These are phyloP conservation scores for Solea senegalensis DNA, from an alignment of 2,113 vertebrate genomes.

Conservation along the genomic window DNA sequence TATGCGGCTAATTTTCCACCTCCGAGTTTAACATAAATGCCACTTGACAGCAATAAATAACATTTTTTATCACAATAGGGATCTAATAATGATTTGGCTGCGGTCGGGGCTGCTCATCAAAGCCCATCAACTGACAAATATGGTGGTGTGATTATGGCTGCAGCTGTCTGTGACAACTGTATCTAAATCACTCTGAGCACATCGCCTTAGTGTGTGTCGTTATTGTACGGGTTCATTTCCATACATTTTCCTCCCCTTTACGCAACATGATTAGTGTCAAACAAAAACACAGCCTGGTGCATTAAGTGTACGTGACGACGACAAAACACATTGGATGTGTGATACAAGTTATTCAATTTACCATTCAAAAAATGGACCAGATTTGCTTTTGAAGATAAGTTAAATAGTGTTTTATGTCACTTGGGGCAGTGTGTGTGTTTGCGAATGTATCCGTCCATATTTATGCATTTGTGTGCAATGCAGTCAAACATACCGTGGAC, in stretches of 20 bases:
- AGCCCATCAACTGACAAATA: slow-evolving; percentile 92
- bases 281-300: too few species aligned
- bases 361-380: slow-evolving; percentile 19
- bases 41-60: slow-evolving; percentile 99
- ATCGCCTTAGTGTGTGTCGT: slow-evolving; percentile 78
- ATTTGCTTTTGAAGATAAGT: slow-evolving; percentile 12
- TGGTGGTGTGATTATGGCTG: slow-evolving; percentile 93
- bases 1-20: slow-evolving; percentile 87
- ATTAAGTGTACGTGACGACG: slow-evolving; percentile 16
- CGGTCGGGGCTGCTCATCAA: slow-evolving; percentile 88
- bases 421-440: slow-evolving; percentile 15
- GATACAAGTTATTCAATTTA: slow-evolving; percentile 51
- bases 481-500: slow-evolving; percentile 23
- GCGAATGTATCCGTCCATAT: slow-evolving; percentile 7
- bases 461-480: slow-evolving; percentile 20
- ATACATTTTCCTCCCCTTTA: slow-evolving; percentile 56
- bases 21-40: slow-evolving; percentile 96
- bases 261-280: slow-evolving; percentile 62
- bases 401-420: slow-evolving; percentile 36
- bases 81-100: slow-evolving; percentile 95
- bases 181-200: slow-evolving; percentile 88
- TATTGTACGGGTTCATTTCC: slow-evolving; percentile 60
- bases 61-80: slow-evolving; percentile 95
- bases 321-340: slow-evolving; percentile 48
- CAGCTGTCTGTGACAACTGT: slow-evolving; percentile 95